phyloP scores from a whole-genome alignment of 2,888 invertebrate species.

The Drepanosiphum platanoidis region DNA sequence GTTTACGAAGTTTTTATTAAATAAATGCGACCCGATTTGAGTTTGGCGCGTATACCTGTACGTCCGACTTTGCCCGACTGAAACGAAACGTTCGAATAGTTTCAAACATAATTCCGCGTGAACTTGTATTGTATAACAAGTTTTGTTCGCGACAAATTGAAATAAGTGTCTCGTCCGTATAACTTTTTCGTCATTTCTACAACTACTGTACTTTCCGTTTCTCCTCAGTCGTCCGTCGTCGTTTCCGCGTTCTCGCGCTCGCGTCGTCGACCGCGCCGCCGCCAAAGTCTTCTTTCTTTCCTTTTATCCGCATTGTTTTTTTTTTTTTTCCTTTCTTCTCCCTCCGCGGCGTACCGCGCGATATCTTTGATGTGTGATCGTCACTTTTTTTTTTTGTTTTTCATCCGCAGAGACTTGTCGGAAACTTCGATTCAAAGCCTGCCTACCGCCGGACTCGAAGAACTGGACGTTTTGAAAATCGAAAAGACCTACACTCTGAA shows the following conservation, averaged over 20 bases:
- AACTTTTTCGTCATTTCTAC: constrained; percentile 3
- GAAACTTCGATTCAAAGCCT: constrained; percentile 78
- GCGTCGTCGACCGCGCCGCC: not conserved
- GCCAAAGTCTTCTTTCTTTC: too few relatives aligned
- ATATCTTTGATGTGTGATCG: not conserved
- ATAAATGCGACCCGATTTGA: constrained; percentile 27
- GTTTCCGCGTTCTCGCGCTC: not conserved
- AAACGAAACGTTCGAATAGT: constrained; percentile 12
- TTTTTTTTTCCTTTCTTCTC: not conserved
- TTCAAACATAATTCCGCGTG: constrained; percentile 36
- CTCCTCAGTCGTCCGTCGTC: too few relatives aligned
- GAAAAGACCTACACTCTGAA: constrained; percentile 80
- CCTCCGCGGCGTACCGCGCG: not conserved
- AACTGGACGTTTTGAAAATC: constrained; percentile 77
- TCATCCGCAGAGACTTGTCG: constrained; percentile 79
- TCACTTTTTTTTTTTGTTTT: too few relatives aligned
- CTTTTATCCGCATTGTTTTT: not conserved
- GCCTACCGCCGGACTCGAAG: constrained; percentile 78
- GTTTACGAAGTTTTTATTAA: constrained; percentile 40
- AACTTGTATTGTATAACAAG: constrained; percentile 32
- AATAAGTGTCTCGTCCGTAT: constrained; percentile 35
- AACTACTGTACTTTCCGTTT: constrained; percentile 36
- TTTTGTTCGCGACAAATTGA: constrained; percentile 28
- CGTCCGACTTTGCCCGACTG: not conserved
- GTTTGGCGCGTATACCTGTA: too few relatives aligned